Percentiles rank a stretch among this genome's conserved stretches.
Conservation (phyloP, 1,140 invertebrate species). For the Drosophila novamexicana region DNA sequence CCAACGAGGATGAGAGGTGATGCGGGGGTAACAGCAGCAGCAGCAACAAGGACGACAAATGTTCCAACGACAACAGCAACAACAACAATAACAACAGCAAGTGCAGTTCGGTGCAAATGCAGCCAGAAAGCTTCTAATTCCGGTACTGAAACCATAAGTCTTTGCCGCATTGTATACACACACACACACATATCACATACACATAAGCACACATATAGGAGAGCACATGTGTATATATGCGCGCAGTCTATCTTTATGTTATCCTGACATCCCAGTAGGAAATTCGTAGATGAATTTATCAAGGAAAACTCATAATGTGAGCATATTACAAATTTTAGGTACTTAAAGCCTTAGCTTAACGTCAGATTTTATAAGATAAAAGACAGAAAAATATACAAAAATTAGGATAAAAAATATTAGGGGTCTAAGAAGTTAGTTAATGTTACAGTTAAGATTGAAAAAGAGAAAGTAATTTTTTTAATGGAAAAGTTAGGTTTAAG, state of each 20-base stretch:
- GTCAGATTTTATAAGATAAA: too few species aligned
- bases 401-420: too few species aligned
- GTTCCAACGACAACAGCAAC: constrained; percentile 70
- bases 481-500: too few species aligned
- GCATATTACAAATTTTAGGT: too few species aligned
- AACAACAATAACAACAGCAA: constrained; percentile 46
- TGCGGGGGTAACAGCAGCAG: constrained; percentile 40
- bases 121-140: constrained; percentile 83
- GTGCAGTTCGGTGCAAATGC: constrained; percentile 69
- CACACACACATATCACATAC: constrained; percentile 21
- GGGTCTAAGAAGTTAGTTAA: too few species aligned
- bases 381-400: too few species aligned
- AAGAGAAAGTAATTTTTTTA: too few species aligned
- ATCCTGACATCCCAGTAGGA: constrained; percentile 25
- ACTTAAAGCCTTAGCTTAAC: too few species aligned
- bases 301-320: background rate
- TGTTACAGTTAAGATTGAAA: too few species aligned
- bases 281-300: constrained; percentile 5
- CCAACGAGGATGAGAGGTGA: constrained; percentile 12
- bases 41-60: constrained; percentile 82
- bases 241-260: constrained; percentile 17
- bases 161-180: constrained; percentile 77
- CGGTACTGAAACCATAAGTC: constrained; percentile 82
- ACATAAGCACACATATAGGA: background rate
- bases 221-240: constrained; percentile 13